A percentile compares a stretch with the other conserved stretches of the same genome.
These are phyloP conservation scores for Cantharis nigra DNA, from an alignment of 2,888 invertebrate species.

Conservation along the genomic window DNA sequence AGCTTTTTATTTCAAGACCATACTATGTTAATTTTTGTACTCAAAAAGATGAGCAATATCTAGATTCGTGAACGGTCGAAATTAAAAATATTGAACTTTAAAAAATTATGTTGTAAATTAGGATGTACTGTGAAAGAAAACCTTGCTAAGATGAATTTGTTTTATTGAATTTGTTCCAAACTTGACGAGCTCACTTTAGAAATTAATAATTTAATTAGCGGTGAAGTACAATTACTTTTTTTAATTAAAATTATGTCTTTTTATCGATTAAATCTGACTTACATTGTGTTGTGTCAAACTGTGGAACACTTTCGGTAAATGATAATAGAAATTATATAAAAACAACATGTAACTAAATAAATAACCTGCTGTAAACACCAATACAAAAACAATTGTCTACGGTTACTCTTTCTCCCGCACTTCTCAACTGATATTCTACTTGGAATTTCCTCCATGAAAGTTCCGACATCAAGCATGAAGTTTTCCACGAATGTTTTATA, in stretches of 20 bases:
- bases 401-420: background rate
- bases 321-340: background rate
- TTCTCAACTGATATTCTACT: background rate
- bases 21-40: no score
- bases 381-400: constrained; percentile 1
- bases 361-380: constrained; percentile 2
- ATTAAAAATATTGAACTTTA: no score
- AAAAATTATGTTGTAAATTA: no score
- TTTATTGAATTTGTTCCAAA: no score
- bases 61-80: no score
- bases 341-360: background rate
- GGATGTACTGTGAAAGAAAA: no score
- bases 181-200: no score
- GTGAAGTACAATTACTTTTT: background rate
- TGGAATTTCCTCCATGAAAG: background rate
- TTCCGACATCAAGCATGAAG: background rate
- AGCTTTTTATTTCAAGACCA: no score
- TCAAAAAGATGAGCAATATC: no score
- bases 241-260: background rate
- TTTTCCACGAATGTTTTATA: background rate
- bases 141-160: no score
- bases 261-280: background rate
- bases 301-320: background rate
- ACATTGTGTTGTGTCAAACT: background rate
- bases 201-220: no score